Conservation (phyloP, 92 coral and sea anemone species). For the Heliopora coerulea region DNA sequence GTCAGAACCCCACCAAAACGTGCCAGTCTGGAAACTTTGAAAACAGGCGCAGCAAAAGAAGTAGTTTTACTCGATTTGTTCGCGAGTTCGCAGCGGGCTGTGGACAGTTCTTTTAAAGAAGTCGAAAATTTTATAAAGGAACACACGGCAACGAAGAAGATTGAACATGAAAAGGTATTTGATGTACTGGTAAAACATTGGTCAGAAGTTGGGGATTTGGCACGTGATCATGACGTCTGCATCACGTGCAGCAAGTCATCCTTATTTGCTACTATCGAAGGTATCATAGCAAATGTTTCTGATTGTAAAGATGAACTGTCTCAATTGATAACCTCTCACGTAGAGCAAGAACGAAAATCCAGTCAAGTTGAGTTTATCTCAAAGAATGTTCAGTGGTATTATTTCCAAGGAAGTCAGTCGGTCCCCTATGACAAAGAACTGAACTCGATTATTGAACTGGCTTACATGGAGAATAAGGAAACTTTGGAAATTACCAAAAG, state of each 20-base stretch:
- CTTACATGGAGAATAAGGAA: slow-evolving; percentile 47
- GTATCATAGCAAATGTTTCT: not conserved
- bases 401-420: not conserved
- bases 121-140: not conserved
- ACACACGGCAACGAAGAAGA: not conserved
- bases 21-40: not conserved
- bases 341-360: not conserved
- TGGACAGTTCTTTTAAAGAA: slow-evolving; percentile 10
- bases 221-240: slow-evolving; percentile 2
- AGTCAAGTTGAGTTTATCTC: not conserved
- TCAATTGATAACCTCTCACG: not conserved
- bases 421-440: slow-evolving; percentile 47
- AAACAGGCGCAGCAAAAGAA: not conserved
- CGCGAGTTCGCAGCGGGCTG: not conserved
- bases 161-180: slow-evolving; percentile 6
- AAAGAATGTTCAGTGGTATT: slow-evolving; percentile 12
- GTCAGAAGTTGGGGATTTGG: slow-evolving; percentile 7
- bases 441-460: slow-evolving; percentile 69
- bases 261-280: not conserved
- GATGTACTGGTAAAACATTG: slow-evolving; percentile 8
- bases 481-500: slow-evolving; percentile 46
- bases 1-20: not conserved
- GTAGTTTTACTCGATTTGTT: not conserved
- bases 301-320: slow-evolving; percentile 15
- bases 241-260: not conserved